Conservation (phyloP, 2,113 vertebrate genomes). For the Melanotaenia duboulayi region DNA sequence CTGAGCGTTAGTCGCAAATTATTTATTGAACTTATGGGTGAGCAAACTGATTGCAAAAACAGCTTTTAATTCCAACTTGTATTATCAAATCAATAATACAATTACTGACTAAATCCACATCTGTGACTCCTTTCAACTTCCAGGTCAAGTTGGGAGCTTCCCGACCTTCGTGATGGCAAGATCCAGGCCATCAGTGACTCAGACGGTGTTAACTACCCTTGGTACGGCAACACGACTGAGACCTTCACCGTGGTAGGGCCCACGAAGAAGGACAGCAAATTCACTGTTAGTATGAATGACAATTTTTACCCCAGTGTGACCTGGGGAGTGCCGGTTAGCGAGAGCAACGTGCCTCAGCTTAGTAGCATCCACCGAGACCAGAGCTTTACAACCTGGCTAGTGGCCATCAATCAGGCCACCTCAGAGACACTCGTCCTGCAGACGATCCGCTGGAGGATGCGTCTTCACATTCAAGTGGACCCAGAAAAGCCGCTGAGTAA, state of each 20-base stretch:
- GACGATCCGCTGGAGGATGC: constrained; percentile 96
- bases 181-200: constrained; percentile 97
- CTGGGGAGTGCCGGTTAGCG: constrained; percentile 95
- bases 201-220: constrained; percentile 96
- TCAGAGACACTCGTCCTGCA: constrained; percentile 90
- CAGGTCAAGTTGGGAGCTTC: constrained; percentile 99
- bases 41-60: too few species aligned
- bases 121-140: constrained; percentile 11
- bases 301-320: constrained; percentile 99
- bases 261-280: constrained; percentile 92
- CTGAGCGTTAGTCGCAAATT: too few species aligned
- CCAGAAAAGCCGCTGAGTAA: constrained; percentile 89
- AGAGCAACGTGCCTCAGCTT: constrained; percentile 92
- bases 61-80: too few species aligned
- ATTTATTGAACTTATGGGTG: too few species aligned
- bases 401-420: constrained; percentile 91
- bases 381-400: constrained; percentile 98
- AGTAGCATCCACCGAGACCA: constrained; percentile 94
- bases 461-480: constrained; percentile 91
- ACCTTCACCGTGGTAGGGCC: constrained; percentile 94
- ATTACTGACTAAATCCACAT: constrained; percentile 23
- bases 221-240: constrained; percentile 98
- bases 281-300: constrained; percentile 98
- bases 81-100: not conserved
- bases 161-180: constrained; percentile 89